A percentile compares a stretch with the other conserved stretches of the same genome.
These are phyloP conservation scores for Trochalopteron elliotii DNA, from an alignment of 2,113 vertebrate species.

Conservation along the genomic window DNA sequence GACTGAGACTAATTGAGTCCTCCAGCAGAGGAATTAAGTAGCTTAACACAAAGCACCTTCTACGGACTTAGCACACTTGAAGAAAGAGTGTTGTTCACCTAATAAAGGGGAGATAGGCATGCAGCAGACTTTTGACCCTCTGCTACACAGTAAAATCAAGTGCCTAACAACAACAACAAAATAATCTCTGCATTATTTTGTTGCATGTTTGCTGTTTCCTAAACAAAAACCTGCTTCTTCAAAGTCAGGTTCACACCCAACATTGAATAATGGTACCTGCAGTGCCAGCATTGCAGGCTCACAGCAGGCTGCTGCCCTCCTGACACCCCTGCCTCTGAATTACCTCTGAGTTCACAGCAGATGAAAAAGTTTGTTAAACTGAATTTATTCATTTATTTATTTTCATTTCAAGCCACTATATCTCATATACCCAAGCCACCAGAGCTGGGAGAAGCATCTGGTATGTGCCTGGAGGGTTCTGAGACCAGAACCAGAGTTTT, in stretches of 20 bases:
- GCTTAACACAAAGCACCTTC: background rate
- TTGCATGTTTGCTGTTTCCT: background rate
- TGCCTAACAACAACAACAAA: no score
- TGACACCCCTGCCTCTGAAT: background rate
- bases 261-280: no score
- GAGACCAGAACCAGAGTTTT: background rate
- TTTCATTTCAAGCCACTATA: background rate
- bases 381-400: background rate
- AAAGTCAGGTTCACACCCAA: background rate
- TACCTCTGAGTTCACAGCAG: background rate
- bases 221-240: background rate
- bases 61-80: background rate
- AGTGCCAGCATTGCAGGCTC: background rate
- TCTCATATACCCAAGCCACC: background rate
- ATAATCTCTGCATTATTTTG: background rate
- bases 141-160: background rate
- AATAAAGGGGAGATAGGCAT: background rate
- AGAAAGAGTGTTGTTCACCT: background rate
- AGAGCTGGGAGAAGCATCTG: background rate
- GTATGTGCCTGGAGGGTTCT: background rate
- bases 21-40: background rate
- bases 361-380: background rate
- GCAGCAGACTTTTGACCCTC: background rate
- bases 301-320: background rate
- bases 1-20: background rate